These are phyloP conservation scores for Pantherophis guttatus DNA, from an alignment of 2,113 vertebrate genomes.

Conservation along the genomic window DNA sequence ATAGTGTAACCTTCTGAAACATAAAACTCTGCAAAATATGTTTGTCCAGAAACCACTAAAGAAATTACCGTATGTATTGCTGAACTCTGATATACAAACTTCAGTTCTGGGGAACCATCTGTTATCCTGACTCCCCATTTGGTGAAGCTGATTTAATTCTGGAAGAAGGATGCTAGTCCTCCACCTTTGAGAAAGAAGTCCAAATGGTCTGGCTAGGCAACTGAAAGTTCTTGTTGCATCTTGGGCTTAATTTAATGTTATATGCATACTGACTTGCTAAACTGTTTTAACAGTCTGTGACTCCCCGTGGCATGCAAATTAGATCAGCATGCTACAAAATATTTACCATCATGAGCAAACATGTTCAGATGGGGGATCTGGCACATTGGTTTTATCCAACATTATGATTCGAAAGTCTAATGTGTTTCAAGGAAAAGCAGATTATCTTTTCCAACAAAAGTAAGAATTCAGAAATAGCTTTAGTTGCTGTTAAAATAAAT, in stretches of 20 bases:
- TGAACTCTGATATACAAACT: not conserved
- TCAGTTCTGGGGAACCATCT: not conserved
- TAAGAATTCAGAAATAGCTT: constrained; percentile 18
- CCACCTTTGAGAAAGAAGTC: not conserved
- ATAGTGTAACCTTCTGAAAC: not conserved
- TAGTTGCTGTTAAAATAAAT: constrained; percentile 30
- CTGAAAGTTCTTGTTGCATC: not conserved
- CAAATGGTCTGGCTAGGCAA: not conserved
- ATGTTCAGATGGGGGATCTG: constrained; percentile 21
- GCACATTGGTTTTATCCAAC: constrained; percentile 27
- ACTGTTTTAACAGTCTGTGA: constrained; percentile 24
- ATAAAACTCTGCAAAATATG: not conserved
- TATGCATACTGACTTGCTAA: constrained; percentile 25
- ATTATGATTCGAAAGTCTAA: constrained; percentile 29
- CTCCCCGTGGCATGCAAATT: constrained; percentile 31
- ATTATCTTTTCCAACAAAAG: constrained; percentile 18
- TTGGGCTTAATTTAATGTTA: constrained; percentile 23
- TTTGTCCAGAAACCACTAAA: not conserved
- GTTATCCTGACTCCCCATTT: not conserved
- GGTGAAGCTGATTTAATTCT: not conserved
- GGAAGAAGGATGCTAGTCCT: not conserved
- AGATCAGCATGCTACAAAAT: constrained; percentile 34
- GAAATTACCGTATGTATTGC: not conserved
- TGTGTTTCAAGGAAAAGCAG: constrained; percentile 12
- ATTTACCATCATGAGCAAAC: constrained; percentile 35